Conservation (phyloP, 1,140 invertebrate species). For the Drosophila kepulauana region DNA sequence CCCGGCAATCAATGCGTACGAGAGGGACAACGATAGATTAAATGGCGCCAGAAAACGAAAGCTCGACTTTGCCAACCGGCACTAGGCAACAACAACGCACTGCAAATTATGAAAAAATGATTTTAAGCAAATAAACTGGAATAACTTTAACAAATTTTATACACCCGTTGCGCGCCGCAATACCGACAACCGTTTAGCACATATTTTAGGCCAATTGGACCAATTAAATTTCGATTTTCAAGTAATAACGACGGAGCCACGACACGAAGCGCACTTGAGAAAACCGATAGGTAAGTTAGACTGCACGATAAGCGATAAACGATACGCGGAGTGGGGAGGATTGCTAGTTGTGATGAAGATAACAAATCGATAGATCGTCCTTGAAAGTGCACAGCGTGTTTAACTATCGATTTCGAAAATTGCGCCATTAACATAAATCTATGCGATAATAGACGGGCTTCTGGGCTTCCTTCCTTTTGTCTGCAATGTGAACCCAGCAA, state of each 20-base stretch:
- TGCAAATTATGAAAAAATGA: background rate
- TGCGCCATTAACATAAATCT: conserved; percentile 68
- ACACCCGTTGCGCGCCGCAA: background rate
- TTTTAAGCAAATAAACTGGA: background rate
- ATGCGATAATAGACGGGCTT: conserved; percentile 48
- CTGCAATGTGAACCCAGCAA: conserved; percentile 58
- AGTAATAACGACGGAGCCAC: background rate
- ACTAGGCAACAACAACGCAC: background rate
- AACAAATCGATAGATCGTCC: background rate
- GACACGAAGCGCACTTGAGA: background rate
- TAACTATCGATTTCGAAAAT: conserved; percentile 6
- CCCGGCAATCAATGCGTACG: background rate
- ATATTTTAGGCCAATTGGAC: conserved; percentile 6
- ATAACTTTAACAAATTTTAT: background rate
- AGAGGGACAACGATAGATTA: too few relatives aligned
- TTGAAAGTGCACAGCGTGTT: background rate
- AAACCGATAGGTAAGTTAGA: background rate
- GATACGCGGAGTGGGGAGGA: background rate
- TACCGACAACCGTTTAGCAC: background rate
- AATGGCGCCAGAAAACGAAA: background rate
- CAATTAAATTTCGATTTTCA: background rate
- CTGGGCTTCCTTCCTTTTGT: conserved; percentile 27
- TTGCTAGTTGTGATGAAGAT: background rate
- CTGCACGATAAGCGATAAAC: background rate
- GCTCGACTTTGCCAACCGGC: background rate